Conservation (phyloP, 2,797 vertebrate genomes). For the Xenops minutus region DNA sequence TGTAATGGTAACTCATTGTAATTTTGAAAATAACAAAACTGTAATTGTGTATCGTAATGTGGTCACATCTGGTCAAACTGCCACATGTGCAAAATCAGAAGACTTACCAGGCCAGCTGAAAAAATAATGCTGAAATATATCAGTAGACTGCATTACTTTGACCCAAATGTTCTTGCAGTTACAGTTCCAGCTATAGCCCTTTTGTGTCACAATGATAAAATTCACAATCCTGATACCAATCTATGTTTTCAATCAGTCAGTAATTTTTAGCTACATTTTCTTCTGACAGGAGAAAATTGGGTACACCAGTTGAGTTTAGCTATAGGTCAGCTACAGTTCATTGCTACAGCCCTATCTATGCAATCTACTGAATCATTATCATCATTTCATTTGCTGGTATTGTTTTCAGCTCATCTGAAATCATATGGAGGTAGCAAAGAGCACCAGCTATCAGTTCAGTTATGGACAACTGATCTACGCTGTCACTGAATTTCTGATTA, state of each 20-base stretch:
- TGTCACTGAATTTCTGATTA: background rate
- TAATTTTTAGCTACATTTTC: background rate
- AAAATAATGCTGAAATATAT: background rate
- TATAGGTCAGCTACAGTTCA: background rate
- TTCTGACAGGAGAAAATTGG: background rate
- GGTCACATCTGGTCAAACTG: background rate
- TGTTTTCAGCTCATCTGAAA: slow-evolving; percentile 6
- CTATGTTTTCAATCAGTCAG: background rate
- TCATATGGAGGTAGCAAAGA: background rate
- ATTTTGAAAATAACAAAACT: slow-evolving; percentile 10
- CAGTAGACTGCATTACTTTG: background rate
- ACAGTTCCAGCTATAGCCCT: background rate
- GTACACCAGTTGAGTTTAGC: background rate
- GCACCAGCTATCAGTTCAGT: accelerated
- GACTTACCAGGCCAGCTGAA: background rate
- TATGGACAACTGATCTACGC: background rate
- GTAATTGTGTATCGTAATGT: background rate
- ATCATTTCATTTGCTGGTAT: background rate
- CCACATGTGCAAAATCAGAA: background rate
- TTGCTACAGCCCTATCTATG: background rate
- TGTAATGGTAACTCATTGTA: background rate
- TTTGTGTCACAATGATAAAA: background rate
- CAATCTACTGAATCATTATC: background rate
- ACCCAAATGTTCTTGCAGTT: background rate
- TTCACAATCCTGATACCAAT: background rate